phyloP scores from a whole-genome alignment of 2,797 vertebrate genomes.

The Sus cebifrons region DNA sequence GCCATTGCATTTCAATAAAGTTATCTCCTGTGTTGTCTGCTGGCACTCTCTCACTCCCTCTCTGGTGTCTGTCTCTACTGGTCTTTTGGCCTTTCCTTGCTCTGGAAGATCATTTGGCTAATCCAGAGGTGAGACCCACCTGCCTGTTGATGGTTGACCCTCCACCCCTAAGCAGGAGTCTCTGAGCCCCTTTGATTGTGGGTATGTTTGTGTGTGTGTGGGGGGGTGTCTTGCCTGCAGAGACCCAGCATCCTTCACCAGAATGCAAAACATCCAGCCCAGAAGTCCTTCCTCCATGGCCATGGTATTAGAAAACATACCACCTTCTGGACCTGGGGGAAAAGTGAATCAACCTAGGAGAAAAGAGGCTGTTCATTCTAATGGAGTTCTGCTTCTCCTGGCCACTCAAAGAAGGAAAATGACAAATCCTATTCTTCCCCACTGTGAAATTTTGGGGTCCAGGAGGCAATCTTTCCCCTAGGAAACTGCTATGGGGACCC shows the following conservation, averaged over 20 bases:
- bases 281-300: background rate
- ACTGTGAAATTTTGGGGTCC: background rate
- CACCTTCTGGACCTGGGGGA: background rate
- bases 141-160: background rate
- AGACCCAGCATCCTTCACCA: background rate
- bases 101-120: conserved; percentile 1
- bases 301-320: background rate
- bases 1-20: conserved; percentile 91
- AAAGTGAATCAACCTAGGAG: background rate
- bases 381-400: conserved; percentile 4
- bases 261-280: background rate
- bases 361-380: background rate
- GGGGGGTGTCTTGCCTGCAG: background rate
- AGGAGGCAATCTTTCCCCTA: background rate
- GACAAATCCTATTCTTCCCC: background rate
- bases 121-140: conserved; percentile 22
- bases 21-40: conserved; percentile 88
- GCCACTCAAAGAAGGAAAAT: background rate
- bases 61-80: conserved; percentile 72
- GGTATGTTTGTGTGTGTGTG: too few relatives aligned
- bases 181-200: background rate
- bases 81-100: background rate
- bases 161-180: background rate
- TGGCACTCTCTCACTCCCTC: conserved; percentile 64
- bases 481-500: background rate